Base-by-base conservation (phyloP, 2,113 vertebrate genomes). In the Sclerurus mexicanus region DNA sequence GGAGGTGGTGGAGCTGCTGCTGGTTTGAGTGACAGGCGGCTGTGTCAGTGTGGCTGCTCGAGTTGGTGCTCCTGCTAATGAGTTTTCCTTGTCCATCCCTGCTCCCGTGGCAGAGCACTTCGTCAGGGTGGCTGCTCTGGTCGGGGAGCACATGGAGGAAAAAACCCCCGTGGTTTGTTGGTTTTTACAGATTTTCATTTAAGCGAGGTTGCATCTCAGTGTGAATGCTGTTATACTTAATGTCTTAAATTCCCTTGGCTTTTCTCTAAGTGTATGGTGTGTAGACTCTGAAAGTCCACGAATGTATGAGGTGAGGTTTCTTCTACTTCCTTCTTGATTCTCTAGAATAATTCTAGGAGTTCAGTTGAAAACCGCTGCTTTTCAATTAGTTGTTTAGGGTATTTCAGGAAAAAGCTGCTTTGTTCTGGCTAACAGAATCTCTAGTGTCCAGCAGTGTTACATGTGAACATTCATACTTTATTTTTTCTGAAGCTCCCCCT, bases 1-100 rank as follows among this genome's bases (percentile, higher is more conserved):
- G 88, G 64, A 78, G 73, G 63, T 40, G 71, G 40, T 12, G 79
- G 60, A 39, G 28, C 47, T 6, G 87, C 60, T 39, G 6, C 7
- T 40, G 6, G 7, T 31, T 64, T 96, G 96, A 97, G 31, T 97
- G 96, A 96, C 96, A 68, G 95, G 96, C 47, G 13, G 17, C 94
- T 96, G 64, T 97, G 97, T 37, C 52, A 15, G 3, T n/a, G 87
- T 12, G 16, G 78, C 30, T 1, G 49, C 3, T n/a, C 66, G 6
- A 47, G 46, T 59, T 53, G 15, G 2, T 71, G 71, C 95, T 92
- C 27, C 92, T 31, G 23, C 35, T 50, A 5, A 21, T 7, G 93
- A 80, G 18, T 28, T 79, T 73, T 76, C 42, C 75, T 53, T 30
- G 3, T 8, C 22, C 3, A 2, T 17, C 37, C 5, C 0, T 68